phyloP scores from a whole-genome alignment of 2,113 vertebrate species.

The Takifugu flavidus region DNA sequence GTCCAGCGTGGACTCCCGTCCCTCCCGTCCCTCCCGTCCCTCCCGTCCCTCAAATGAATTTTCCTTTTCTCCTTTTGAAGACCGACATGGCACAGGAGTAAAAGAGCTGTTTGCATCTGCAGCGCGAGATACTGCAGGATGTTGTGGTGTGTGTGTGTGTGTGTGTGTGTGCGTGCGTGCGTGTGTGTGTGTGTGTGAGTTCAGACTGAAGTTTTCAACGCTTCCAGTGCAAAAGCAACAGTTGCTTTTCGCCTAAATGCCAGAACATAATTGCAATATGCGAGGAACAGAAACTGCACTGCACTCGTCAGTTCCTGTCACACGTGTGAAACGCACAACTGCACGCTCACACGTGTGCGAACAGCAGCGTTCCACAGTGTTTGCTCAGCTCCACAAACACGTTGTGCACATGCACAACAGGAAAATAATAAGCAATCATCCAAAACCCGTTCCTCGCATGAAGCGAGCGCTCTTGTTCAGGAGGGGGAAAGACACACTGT shows the following conservation, averaged over 20 bases:
- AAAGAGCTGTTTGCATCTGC: slow-evolving; percentile 35
- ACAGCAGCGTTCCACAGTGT: slow-evolving; percentile 1
- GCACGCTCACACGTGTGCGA: slow-evolving; percentile 4
- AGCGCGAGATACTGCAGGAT: slow-evolving; percentile 29
- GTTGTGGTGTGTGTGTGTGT: slow-evolving; percentile 9
- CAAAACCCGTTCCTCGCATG: neutral
- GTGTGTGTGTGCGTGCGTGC: neutral
- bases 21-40: slow-evolving; percentile 1
- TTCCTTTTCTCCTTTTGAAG: slow-evolving; percentile 35
- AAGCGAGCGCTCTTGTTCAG: no score
- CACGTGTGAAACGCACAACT: neutral
- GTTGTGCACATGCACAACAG: slow-evolving; percentile 23
- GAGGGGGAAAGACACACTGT: neutral
- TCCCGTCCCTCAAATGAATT: slow-evolving; percentile 39
- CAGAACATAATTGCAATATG: no score
- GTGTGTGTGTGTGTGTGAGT: slow-evolving; percentile 7
- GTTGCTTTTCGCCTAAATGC: neutral
- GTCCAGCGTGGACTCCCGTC: slow-evolving; percentile 18
- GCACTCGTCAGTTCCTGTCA: neutral
- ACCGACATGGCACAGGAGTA: slow-evolving; percentile 56
- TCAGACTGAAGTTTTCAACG: neutral
- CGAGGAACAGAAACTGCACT: neutral
- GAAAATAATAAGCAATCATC: slow-evolving; percentile 16
- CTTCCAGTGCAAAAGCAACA: neutral
- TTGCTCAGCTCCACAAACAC: slow-evolving; percentile 14